Conservation (phyloP, 2,888 invertebrate species). For the Drosophila kambysellisi region DNA sequence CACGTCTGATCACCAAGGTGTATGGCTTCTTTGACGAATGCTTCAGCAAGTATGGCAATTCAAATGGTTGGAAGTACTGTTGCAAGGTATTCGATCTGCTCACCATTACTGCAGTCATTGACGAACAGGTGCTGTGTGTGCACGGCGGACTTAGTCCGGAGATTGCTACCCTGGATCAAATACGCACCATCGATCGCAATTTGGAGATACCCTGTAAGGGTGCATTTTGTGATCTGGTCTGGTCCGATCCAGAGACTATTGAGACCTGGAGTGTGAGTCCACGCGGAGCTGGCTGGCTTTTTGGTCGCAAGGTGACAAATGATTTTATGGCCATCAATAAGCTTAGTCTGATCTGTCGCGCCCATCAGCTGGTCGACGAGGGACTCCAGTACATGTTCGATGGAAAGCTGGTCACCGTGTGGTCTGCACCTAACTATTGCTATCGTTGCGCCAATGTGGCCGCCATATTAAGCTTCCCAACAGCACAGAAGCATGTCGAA, state of each 20-base stretch:
- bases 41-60: conserved; percentile 98
- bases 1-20: conserved; percentile 98
- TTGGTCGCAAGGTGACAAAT: conserved; percentile 96
- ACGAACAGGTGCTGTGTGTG: conserved; percentile 97
- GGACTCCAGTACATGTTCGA: conserved; percentile 99
- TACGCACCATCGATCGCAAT: conserved; percentile 96
- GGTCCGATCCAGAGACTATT: conserved; percentile 99
- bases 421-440: conserved; percentile 99
- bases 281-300: conserved; percentile 98
- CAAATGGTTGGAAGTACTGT: conserved; percentile 99
- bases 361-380: conserved; percentile 99
- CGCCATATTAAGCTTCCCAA: conserved; percentile 95
- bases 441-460: conserved; percentile 99
- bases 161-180: conserved; percentile 97
- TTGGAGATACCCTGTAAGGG: conserved; percentile 99
- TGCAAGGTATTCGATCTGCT: conserved; percentile 98
- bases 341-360: conserved; percentile 96
- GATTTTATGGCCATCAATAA: conserved; percentile 97
- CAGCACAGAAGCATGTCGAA: conserved; percentile 90
- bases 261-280: conserved; percentile 97
- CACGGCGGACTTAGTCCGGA: conserved; percentile 99
- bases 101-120: conserved; percentile 98
- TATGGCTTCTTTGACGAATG: conserved; percentile 99
- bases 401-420: conserved; percentile 97
- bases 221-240: conserved; percentile 98